phyloP scores from a whole-genome alignment of 2,113 vertebrate genomes.

The Phocoena phocoena region DNA sequence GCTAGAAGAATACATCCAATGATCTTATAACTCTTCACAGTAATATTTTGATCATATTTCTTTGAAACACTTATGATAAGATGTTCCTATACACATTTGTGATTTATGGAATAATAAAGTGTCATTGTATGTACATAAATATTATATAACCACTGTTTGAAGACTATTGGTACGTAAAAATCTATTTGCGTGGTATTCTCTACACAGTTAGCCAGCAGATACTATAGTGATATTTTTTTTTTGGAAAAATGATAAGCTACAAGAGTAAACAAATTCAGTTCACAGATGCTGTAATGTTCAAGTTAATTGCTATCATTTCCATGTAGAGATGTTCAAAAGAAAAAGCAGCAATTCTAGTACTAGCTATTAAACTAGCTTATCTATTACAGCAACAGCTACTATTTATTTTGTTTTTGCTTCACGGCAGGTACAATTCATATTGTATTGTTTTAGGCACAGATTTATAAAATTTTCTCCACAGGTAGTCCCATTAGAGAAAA shows the following conservation, averaged over 20 bases:
- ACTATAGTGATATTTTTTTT: background rate
- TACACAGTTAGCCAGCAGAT: background rate
- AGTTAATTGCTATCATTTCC: slow-evolving; percentile 29
- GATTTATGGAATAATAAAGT: background rate
- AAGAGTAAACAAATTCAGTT: background rate
- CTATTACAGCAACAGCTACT: background rate
- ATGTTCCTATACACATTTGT: background rate
- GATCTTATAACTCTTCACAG: background rate
- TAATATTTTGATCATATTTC: background rate
- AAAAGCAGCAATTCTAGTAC: background rate
- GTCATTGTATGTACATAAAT: background rate
- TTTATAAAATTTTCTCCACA: slow-evolving; percentile 64
- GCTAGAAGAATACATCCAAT: background rate
- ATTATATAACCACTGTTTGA: background rate
- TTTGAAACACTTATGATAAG: background rate
- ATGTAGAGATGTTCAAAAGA: background rate
- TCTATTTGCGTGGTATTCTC: background rate
- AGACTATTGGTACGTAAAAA: background rate
- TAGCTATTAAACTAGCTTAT: slow-evolving; percentile 35
- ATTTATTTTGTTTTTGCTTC: slow-evolving; percentile 61
- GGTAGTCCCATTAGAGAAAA: slow-evolving; percentile 35
- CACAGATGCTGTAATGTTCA: background rate
- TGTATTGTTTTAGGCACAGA: slow-evolving; percentile 43
- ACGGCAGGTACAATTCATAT: slow-evolving; percentile 52
- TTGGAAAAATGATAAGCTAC: background rate